Conservation (phyloP, 2,797 vertebrate genomes). For the Protonibea diacanthus region DNA sequence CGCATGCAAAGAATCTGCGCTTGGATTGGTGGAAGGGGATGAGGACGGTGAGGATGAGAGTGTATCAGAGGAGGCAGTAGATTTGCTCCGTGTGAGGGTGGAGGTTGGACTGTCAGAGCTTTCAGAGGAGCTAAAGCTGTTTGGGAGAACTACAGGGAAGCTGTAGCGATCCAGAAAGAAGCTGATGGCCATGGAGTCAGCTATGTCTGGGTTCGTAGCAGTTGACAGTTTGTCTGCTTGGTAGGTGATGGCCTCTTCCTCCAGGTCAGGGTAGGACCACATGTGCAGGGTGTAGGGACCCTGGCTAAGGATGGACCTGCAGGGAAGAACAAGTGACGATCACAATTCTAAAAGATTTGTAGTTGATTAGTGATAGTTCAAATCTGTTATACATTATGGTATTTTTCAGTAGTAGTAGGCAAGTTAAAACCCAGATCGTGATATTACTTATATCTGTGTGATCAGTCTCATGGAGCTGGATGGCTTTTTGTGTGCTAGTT, state of each 20-base stretch:
- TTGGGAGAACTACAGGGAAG: conserved; percentile 86
- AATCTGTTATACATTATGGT: neutral
- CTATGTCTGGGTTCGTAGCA: conserved; percentile 83
- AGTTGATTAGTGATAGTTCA: neutral
- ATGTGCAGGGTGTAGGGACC: conserved; percentile 84
- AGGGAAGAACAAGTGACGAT: neutral
- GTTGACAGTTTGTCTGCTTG: conserved; percentile 86
- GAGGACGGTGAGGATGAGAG: neutral
- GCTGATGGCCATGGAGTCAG: conserved; percentile 85
- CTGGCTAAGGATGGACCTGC: conserved; percentile 84
- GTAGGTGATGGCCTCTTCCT: conserved; percentile 82
- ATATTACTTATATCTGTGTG: too few relatives aligned
- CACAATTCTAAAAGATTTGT: neutral
- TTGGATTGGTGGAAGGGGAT: neutral
- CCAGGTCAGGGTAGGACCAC: conserved; percentile 82
- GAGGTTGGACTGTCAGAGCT: neutral
- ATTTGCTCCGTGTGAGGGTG: neutral
- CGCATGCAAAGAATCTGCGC: neutral
- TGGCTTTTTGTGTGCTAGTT: too few relatives aligned
- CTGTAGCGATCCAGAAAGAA: conserved; percentile 85
- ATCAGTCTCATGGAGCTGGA: too few relatives aligned
- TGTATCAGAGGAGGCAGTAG: neutral
- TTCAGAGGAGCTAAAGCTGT: conserved; percentile 44
- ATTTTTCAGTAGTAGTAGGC: neutral
- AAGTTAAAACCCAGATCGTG: too few relatives aligned